Evolutionary conservation across 2,888 invertebrate species (phyloP), one percentile per base, ranked within the genome.

Genomic region (Noctua janthe): DNA sequence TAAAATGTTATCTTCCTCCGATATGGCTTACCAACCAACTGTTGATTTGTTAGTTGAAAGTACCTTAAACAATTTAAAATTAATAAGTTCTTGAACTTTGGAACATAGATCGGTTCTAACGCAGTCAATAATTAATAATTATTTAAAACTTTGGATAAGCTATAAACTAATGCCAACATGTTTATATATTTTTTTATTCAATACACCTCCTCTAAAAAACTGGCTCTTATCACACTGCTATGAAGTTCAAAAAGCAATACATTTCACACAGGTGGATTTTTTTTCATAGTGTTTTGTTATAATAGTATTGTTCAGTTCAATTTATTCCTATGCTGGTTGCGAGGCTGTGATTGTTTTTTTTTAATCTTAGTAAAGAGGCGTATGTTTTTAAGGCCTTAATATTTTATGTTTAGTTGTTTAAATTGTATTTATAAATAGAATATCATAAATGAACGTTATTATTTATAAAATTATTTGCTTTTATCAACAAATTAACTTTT

Each of bases 1-100:
- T 64, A 51, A 82, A 74, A 80, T 81, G 2, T 72, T 62, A 69
- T 54, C 62, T 72, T 23, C n/a, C 59, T 54, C 17, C 10, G 47
- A 23, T 71, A 17, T 5, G 7, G 39, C 39, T 56, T 49, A 39
- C 39, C 56, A 49, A 15, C 23, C 54, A 79, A 66, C 51, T 51
- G 43, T 81, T 51, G 71, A 81, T 6, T 62, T 62, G 7, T 0
- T 5, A 29, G 29, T 29, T 29, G 59, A 15, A n/a, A 59, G 29
- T 62, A 15, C 7, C 7, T 13, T n/a, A 23, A n/a, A 29, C 29
- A 62, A 62, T 62, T 29, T 62, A 13, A n/a, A 43, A 39, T 17
- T 54, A n/a, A 47, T 23, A 6, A 23, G 15, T 35, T 71, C 2
- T 49, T 47, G 20, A 69, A 62, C 59, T 59, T 59, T n/a, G n/a